Evolutionary conservation across 2,113 vertebrate species (phyloP).

Genomic region (Rutilus rutilus): DNA sequence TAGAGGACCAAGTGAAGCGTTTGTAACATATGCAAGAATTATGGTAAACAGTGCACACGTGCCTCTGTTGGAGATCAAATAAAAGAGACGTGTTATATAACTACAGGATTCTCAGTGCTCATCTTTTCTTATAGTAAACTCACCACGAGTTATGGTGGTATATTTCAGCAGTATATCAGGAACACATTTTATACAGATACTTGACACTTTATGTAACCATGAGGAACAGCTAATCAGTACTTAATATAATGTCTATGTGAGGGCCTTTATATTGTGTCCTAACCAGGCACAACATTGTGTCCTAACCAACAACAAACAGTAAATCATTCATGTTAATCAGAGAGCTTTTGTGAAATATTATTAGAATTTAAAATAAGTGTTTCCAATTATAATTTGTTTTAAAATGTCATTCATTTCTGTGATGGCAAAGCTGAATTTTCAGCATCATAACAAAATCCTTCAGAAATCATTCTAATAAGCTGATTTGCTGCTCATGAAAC

Average conservation of each 20-base stretch:
- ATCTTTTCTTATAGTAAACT: background rate
- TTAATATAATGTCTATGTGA: background rate
- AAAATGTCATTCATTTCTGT: too few species aligned
- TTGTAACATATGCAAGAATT: background rate
- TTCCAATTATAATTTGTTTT: too few species aligned
- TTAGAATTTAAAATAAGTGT: too few species aligned
- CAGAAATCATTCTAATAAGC: too few species aligned
- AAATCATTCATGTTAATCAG: background rate
- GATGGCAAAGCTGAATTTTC: too few species aligned
- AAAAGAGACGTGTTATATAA: background rate
- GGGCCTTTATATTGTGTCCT: background rate
- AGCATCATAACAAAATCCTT: too few species aligned
- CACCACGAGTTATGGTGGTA: background rate
- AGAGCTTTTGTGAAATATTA: too few species aligned
- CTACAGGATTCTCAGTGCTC: background rate
- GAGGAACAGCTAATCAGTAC: background rate
- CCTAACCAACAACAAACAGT: background rate
- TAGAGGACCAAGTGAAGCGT: background rate
- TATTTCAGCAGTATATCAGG: background rate
- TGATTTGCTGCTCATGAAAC: too few species aligned
- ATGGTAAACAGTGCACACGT: background rate
- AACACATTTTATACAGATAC: background rate
- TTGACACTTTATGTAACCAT: constrained; percentile 28
- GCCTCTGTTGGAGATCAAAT: background rate
- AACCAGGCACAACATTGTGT: background rate